phyloP scores from a whole-genome alignment of 2,113 vertebrate genomes.

The Australoheros scitulus region DNA sequence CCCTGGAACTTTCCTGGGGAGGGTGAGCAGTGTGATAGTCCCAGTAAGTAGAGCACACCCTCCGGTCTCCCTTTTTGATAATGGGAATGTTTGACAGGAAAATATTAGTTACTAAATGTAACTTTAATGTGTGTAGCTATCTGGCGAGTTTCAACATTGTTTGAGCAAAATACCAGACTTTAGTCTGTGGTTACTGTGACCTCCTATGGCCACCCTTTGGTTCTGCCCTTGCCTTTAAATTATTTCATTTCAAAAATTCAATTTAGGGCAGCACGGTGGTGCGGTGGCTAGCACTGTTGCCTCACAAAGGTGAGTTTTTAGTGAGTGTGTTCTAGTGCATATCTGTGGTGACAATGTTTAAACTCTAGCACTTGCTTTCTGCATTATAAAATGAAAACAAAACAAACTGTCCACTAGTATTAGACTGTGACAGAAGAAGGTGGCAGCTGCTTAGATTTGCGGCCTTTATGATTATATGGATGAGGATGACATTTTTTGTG shows the following conservation, averaged over 20 bases:
- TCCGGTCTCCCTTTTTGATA: not conserved
- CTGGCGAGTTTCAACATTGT: not conserved
- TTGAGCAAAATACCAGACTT: not conserved
- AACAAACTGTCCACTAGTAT: not conserved
- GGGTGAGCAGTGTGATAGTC: too few relatives aligned
- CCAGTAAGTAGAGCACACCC: not conserved
- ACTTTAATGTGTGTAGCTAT: not conserved
- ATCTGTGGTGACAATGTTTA: not conserved
- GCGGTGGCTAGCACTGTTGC: too few relatives aligned
- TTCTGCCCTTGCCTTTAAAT: not conserved
- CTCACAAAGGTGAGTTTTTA: too few relatives aligned
- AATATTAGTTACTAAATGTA: not conserved
- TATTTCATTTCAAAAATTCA: fast-evolving
- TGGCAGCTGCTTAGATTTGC: not conserved
- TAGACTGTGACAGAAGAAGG: not conserved
- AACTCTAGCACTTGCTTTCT: too few relatives aligned
- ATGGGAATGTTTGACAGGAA: not conserved
- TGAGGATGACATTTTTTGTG: not conserved
- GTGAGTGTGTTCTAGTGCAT: too few relatives aligned
- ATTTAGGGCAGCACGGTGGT: not conserved
- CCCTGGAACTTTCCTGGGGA: too few relatives aligned
- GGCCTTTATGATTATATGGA: not conserved
- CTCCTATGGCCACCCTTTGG: not conserved
- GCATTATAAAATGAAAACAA: too few relatives aligned
- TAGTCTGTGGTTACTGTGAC: not conserved